Evolutionary conservation across 2,797 vertebrate species (phyloP), one percentile per base, ranked within the genome.

Genomic region (Ceyx erithaca): DNA sequence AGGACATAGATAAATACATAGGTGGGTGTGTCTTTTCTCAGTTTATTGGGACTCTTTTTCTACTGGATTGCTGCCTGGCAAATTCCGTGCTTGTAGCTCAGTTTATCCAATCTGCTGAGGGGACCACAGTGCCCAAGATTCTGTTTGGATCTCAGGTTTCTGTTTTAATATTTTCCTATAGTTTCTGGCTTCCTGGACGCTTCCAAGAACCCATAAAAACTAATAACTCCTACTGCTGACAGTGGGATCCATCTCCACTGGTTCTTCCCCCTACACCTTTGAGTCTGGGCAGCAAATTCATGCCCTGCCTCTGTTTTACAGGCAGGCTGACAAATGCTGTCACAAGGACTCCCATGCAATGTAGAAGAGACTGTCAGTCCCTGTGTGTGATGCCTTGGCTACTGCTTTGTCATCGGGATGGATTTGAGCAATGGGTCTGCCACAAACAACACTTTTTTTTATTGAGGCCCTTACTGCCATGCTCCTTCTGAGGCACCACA

Each of bases 371-470:
- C 11, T 41, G 14, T 6, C 66, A 90, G 54, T 23, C 59, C 73
- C 68, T 3, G 4, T 11, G 10, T 77, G 77, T 46, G 78, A 84
- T 79, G 83, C 89, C 66, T 89, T 62, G 88, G 80, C 90, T 80
- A 37, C 85, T 95, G 90, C 80, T 89, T 30, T 64, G 84, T 84
- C 90, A 90, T 67, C 94, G 88, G 86, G 79, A 83, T 73, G 84
- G 61, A 90, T 93, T 6, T 87, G 75, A 91, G 89, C 80, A 90
- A 92, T 18, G 26, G 66, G 73, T 90, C 91, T 95, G 71, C 77
- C 89, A 69, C 80, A 92, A 93, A 92, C 58, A 66, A 86, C 86
- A 62, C 30, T 86, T 94, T 93, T 87, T 88, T 57, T 91, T 94
- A 91, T 49, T 31, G 52, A 95, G 71, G 49, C 16, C 5, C 26